Evolutionary conservation across 2,113 vertebrate genomes (phyloP).

Genomic region (Ceyx melanurus): DNA sequence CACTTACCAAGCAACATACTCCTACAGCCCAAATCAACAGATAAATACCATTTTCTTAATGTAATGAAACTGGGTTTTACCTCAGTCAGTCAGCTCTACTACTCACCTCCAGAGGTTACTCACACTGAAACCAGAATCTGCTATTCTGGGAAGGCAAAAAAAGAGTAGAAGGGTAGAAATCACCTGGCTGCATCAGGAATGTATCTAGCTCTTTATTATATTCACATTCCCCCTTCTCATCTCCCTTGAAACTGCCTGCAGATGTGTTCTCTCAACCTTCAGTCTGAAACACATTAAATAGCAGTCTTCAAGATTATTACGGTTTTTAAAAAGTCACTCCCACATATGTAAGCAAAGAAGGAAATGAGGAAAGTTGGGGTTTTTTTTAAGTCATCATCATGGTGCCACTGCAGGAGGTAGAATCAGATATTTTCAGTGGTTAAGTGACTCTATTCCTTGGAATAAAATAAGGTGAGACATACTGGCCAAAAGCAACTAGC

Average conservation of each 20-base stretch:
- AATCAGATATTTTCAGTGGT: not conserved
- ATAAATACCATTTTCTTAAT: not conserved
- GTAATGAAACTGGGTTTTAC: not conserved
- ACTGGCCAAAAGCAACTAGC: not conserved
- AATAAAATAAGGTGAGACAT: not conserved
- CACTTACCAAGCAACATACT: not conserved
- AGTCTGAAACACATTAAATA: constrained; percentile 26
- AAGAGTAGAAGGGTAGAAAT: not conserved
- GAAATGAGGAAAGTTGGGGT: not conserved
- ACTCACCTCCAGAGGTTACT: not conserved
- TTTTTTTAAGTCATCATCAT: not conserved
- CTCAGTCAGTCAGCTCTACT: not conserved
- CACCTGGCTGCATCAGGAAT: constrained; percentile 1
- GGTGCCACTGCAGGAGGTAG: not conserved
- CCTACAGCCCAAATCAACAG: not conserved
- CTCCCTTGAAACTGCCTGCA: constrained; percentile 25
- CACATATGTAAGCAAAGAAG: not conserved
- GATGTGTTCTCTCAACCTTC: constrained; percentile 12
- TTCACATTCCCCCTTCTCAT: constrained; percentile 2
- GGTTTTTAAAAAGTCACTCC: constrained; percentile 17
- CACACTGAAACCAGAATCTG: not conserved
- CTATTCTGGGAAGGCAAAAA: not conserved
- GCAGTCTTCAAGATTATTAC: not conserved
- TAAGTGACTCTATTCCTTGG: not conserved
- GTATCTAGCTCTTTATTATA: not conserved